Evolutionary conservation across 1,140 invertebrate species (phyloP).

Genomic region (Nixonia krombeini): DNA sequence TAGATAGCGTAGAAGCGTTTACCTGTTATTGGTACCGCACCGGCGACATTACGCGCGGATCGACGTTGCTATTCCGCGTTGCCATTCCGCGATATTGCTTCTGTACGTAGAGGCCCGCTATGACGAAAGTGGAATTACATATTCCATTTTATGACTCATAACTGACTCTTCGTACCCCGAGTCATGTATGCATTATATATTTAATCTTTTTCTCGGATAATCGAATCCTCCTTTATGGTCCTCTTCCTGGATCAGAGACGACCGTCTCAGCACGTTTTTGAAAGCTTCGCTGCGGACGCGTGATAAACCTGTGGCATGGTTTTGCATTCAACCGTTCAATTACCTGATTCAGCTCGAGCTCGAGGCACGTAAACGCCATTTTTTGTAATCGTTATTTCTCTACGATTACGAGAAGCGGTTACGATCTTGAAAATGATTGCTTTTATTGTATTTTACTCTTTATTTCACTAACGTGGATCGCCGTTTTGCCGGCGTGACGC

Average conservation of each 20-base stretch:
- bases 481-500: too few relatives aligned
- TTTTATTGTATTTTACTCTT: too few relatives aligned
- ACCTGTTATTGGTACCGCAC: constrained; percentile 49
- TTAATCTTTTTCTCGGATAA: constrained; percentile 36
- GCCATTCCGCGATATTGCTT: constrained; percentile 55
- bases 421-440: too few relatives aligned
- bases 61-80: constrained; percentile 46
- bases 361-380: too few relatives aligned
- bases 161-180: constrained; percentile 49
- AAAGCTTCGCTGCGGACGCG: constrained; percentile 4
- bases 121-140: constrained; percentile 51
- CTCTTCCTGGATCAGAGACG: constrained; percentile 38
- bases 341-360: too few relatives aligned
- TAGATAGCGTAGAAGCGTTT: constrained; percentile 35
- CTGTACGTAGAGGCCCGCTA: constrained; percentile 41
- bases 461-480: too few relatives aligned
- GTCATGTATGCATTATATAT: constrained; percentile 39
- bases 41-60: constrained; percentile 42
- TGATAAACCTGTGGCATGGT: constrained; percentile 11
- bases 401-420: too few relatives aligned
- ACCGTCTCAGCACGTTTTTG: constrained; percentile 25
- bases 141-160: constrained; percentile 58
- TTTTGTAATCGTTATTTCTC: too few relatives aligned
- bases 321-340: too few relatives aligned
- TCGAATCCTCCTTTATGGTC: constrained; percentile 32